A percentile compares a stretch with the other conserved stretches of the same genome.
Conservation (phyloP, 2,113 vertebrate species). For the Pseudolaguvia tuberculata region DNA sequence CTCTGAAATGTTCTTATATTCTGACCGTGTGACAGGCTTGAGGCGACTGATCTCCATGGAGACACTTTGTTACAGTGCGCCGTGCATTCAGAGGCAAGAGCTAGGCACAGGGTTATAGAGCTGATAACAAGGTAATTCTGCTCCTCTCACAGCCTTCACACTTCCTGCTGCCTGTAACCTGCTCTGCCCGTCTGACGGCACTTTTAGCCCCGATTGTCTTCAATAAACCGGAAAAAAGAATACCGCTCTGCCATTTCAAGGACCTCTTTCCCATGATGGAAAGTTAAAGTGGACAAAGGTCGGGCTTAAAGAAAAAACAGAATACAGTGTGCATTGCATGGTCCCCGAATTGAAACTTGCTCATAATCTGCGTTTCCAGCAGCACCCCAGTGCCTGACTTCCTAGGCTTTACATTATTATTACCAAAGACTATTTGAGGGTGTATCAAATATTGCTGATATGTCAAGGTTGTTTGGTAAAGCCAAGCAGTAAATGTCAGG, state of each 20-base stretch:
- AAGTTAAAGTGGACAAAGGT: conserved; percentile 40
- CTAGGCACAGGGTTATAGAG: conserved; percentile 80
- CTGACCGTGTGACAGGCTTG: conserved; percentile 76
- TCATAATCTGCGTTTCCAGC: conserved; percentile 21
- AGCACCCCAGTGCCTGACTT: conserved; percentile 1
- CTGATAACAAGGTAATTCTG: conserved; percentile 88
- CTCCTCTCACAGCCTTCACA: conserved; percentile 73
- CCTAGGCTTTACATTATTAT: conserved; percentile 42
- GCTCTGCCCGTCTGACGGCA: conserved; percentile 15
- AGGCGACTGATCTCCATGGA: conserved; percentile 87
- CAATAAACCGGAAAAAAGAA: conserved; percentile 46
- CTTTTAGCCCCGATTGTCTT: conserved; percentile 43
- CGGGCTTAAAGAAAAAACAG: conserved; percentile 45
- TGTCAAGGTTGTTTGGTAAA: conserved; percentile 50
- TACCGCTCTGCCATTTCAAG: conserved; percentile 30
- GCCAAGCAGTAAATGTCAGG: conserved; percentile 52
- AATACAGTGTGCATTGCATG: not conserved
- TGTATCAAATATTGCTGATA: conserved; percentile 52
- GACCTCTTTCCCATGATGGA: conserved; percentile 33
- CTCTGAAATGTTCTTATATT: conserved; percentile 71
- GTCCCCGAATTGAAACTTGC: conserved; percentile 32
- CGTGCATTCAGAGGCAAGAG: conserved; percentile 77
- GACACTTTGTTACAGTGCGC: conserved; percentile 70
- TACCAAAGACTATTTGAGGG: conserved; percentile 44
- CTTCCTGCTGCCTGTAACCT: conserved; percentile 61